Evolutionary conservation across 2,113 vertebrate genomes (phyloP).

Genomic region (Archilochus colubris): DNA sequence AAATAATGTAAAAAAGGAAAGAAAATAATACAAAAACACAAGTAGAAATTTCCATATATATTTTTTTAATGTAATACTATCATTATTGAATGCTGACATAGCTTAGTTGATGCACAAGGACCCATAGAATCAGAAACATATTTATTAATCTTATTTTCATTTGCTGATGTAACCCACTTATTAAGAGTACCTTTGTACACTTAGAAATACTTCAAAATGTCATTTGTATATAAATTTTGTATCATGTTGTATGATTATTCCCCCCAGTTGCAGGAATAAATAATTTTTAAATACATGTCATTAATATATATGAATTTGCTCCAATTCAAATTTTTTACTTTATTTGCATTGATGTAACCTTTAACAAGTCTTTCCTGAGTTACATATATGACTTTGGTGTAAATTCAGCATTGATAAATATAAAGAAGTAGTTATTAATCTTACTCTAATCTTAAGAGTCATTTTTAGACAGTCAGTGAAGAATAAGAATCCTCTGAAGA

Average conservation of each 20-base stretch:
- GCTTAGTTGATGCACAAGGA: background rate
- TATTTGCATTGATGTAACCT: background rate
- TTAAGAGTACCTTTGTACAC: background rate
- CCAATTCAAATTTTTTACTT: background rate
- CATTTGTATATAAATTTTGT: background rate
- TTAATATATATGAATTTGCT: background rate
- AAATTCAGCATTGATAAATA: background rate
- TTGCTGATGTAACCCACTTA: background rate
- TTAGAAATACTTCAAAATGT: background rate
- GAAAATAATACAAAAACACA: background rate
- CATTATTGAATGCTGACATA: background rate
- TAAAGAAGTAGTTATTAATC: background rate
- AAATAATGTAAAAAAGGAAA: conserved; percentile 56
- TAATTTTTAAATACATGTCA: background rate
- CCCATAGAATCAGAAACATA: background rate
- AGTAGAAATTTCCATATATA: background rate
- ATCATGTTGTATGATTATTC: background rate
- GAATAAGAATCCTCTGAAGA: background rate
- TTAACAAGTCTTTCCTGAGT: background rate
- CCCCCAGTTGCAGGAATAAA: background rate
- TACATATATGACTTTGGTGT: background rate
- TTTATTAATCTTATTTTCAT: conserved; percentile 30
- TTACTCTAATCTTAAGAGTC: background rate
- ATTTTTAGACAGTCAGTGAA: background rate
- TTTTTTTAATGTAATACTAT: background rate